These are phyloP conservation scores for Cordilura impudica DNA, from an alignment of 2,888 invertebrate genomes.

Conservation along the genomic window DNA sequence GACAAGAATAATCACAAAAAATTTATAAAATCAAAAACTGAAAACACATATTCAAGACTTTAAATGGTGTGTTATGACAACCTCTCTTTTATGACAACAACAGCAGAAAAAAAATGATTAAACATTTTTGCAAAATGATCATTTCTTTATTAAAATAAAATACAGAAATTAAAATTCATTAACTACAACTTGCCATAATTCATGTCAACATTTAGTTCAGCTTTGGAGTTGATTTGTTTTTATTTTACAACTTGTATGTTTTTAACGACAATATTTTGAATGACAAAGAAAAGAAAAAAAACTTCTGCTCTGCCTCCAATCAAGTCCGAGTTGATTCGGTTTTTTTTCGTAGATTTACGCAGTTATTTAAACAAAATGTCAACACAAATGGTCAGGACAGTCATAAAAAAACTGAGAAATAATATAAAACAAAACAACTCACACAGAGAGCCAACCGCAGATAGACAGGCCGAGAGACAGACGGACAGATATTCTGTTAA, in stretches of 20 bases:
- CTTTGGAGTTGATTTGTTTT: conserved; percentile 14
- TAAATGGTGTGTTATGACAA: conserved; percentile 34
- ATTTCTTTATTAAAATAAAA: conserved; percentile 45
- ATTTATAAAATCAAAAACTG: neutral
- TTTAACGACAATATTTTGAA: neutral
- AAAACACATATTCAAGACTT: conserved; percentile 2
- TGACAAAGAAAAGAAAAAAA: neutral
- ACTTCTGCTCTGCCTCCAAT: conserved; percentile 39
- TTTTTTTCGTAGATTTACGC: conserved; percentile 38
- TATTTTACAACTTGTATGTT: neutral
- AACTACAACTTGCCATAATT: conserved; percentile 63
- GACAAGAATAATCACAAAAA: neutral
- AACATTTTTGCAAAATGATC: conserved; percentile 41
- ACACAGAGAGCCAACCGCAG: conserved; percentile 9
- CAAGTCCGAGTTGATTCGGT: conserved; percentile 12
- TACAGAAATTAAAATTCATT: conserved; percentile 59
- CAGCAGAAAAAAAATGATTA: neutral
- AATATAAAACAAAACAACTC: neutral
- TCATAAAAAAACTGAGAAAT: conserved; percentile 20
- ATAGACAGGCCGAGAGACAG: conserved; percentile 1
- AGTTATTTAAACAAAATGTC: conserved; percentile 62
- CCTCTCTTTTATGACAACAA: neutral
- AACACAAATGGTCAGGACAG: conserved; percentile 61
- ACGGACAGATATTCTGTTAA: neutral
- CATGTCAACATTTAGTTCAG: conserved; percentile 66